phyloP scores from a whole-genome alignment of 2,113 vertebrate genomes.

The Elephantulus edwardii region DNA sequence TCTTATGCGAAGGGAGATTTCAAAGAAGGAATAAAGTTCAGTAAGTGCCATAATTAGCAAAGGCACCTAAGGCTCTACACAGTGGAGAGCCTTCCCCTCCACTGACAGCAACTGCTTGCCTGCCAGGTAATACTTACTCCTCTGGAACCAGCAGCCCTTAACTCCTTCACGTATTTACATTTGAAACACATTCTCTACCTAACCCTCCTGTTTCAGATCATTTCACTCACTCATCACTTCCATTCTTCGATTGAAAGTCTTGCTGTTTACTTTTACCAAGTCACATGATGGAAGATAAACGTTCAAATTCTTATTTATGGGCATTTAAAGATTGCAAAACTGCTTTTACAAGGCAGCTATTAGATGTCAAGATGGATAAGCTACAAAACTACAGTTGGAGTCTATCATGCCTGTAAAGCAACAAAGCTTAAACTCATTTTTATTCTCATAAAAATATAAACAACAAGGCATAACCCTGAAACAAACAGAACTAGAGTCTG shows the following conservation, averaged over 20 bases:
- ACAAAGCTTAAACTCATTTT: slow-evolving; percentile 59
- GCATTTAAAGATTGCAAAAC: slow-evolving; percentile 69
- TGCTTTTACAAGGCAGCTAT: slow-evolving; percentile 68
- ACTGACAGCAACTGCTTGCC: background rate
- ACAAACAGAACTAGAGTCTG: slow-evolving; percentile 29
- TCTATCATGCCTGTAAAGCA: slow-evolving; percentile 24
- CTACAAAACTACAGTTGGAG: slow-evolving; percentile 57
- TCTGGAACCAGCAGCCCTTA: background rate
- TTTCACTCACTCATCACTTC: slow-evolving; percentile 53
- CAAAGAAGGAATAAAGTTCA: background rate
- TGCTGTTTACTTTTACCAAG: slow-evolving; percentile 65
- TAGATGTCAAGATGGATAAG: slow-evolving; percentile 69
- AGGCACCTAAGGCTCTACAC: too few relatives aligned
- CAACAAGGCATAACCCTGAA: slow-evolving; percentile 39
- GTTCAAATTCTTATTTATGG: slow-evolving; percentile 62
- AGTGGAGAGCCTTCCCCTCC: too few relatives aligned
- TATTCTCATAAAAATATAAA: slow-evolving; percentile 68
- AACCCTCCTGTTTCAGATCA: slow-evolving; percentile 1
- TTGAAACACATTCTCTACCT: background rate
- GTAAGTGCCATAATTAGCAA: background rate
- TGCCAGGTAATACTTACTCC: too few relatives aligned
- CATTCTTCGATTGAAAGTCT: slow-evolving; percentile 55
- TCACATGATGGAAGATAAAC: slow-evolving; percentile 64
- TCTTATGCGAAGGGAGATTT: background rate
- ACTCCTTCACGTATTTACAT: background rate